Conservation (phyloP, 2,797 vertebrate genomes). For the Gambusia yucatana region DNA sequence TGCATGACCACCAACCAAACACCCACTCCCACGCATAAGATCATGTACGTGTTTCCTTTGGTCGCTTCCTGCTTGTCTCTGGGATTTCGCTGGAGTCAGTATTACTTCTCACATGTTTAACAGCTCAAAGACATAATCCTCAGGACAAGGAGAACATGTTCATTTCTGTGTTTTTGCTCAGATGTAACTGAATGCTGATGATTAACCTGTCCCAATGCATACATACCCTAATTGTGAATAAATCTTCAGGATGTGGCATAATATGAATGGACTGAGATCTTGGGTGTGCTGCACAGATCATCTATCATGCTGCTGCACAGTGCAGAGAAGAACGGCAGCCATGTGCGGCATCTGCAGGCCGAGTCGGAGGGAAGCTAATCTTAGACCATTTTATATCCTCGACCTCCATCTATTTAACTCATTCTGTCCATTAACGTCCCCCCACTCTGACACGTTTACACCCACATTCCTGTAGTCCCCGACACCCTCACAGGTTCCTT, state of each 20-base stretch:
- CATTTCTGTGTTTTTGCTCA: slow-evolving; percentile 19
- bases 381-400: slow-evolving; percentile 70
- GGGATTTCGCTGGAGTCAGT: slow-evolving; percentile 63
- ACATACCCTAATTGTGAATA: slow-evolving; percentile 4
- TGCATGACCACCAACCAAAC: slow-evolving; percentile 53
- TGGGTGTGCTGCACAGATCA: slow-evolving; percentile 42
- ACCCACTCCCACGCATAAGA: slow-evolving; percentile 46
- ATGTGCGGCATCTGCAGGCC: slow-evolving; percentile 69
- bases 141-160: slow-evolving; percentile 11
- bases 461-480: slow-evolving; percentile 47
- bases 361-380: slow-evolving; percentile 75
- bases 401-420: slow-evolving; percentile 52
- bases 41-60: slow-evolving; percentile 51
- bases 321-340: slow-evolving; percentile 66
- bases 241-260: slow-evolving; percentile 3
- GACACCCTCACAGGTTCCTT: slow-evolving; percentile 36
- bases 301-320: slow-evolving; percentile 55
- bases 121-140: slow-evolving; percentile 38
- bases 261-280: slow-evolving; percentile 43
- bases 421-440: slow-evolving; percentile 39
- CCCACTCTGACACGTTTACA: slow-evolving; percentile 54
- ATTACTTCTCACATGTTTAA: slow-evolving; percentile 62
- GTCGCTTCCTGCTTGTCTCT: slow-evolving; percentile 63
- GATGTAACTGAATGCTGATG: slow-evolving; percentile 14
- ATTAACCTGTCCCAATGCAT: slow-evolving; percentile 19